Conservation (phyloP, 23 tunicate genomes). For the Aplidium turbinatum region DNA sequence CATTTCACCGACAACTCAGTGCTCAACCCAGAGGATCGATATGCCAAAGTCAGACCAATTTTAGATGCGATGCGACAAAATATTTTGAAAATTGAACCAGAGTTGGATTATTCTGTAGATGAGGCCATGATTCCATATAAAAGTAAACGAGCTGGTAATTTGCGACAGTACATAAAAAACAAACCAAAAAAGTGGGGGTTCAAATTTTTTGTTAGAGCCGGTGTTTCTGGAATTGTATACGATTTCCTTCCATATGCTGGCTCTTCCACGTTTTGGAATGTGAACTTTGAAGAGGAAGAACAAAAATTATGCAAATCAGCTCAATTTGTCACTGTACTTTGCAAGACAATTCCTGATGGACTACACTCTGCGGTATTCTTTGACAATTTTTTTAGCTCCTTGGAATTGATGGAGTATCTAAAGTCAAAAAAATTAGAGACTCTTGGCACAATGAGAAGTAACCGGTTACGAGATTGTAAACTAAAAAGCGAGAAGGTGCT, state of each 20-base stretch:
- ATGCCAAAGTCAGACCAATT: background rate
- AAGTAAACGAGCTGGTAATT: constrained; percentile 8
- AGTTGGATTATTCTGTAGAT: constrained; percentile 19
- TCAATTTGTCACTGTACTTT: constrained; percentile 21
- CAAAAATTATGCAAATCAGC: constrained; percentile 4
- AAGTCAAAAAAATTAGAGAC: constrained; percentile 14
- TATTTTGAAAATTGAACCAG: constrained; percentile 16
- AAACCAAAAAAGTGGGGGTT: constrained; percentile 23
- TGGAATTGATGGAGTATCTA: constrained; percentile 11
- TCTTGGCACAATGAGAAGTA: constrained; percentile 17
- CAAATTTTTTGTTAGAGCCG: constrained; percentile 14
- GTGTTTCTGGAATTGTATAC: constrained; percentile 15
- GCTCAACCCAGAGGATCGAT: constrained; percentile 20
- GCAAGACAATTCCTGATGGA: constrained; percentile 25
- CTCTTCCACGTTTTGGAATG: background rate
- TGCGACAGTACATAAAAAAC: constrained; percentile 10
- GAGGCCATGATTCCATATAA: constrained; percentile 34
- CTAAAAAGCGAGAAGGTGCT: constrained; percentile 15
- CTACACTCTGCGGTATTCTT: background rate
- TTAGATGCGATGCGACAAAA: constrained; percentile 1
- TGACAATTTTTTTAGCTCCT: constrained; percentile 21
- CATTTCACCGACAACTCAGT: constrained; percentile 15
- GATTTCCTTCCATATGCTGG: constrained; percentile 18
- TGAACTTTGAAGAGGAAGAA: constrained; percentile 7
- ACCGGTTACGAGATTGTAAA: constrained; percentile 19